Conservation (phyloP, 2,113 vertebrate species). For the Triplophysa dalaica region DNA sequence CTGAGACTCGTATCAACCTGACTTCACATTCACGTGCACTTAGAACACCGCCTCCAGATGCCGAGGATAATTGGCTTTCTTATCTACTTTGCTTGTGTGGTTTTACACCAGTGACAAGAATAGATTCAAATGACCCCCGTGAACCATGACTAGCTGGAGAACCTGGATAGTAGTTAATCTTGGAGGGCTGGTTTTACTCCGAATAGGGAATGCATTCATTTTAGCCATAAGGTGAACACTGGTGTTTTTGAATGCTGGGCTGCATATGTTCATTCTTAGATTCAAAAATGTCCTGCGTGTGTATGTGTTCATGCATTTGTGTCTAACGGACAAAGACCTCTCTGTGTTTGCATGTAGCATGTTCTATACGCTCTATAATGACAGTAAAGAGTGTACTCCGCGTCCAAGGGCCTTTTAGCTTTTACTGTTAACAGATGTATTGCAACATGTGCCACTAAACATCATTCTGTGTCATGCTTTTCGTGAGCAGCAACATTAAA, state of each 20-base stretch:
- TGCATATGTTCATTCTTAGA: background rate
- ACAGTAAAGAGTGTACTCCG: background rate
- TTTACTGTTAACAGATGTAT: conserved; percentile 25
- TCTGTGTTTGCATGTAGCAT: background rate
- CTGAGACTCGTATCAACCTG: background rate
- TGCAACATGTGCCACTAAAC: background rate
- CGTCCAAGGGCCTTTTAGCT: background rate
- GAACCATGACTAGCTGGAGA: background rate
- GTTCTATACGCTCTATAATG: background rate
- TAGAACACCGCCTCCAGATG: conserved; percentile 10
- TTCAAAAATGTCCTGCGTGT: background rate
- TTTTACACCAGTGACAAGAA: conserved; percentile 27
- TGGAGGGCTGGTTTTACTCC: background rate
- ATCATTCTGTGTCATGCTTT: background rate
- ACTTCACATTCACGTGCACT: background rate
- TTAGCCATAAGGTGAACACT: background rate
- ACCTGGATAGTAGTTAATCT: background rate
- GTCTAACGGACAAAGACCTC: background rate
- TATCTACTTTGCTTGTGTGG: conserved; percentile 14
- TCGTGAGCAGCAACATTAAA: background rate
- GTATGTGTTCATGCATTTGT: background rate
- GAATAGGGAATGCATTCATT: background rate
- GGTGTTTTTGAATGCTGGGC: conserved; percentile 15
- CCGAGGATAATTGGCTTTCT: conserved; percentile 35
- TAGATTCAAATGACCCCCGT: conserved; percentile 12